phyloP scores from a whole-genome alignment of 2,113 vertebrate genomes.

The Hippocampus barbouri region DNA sequence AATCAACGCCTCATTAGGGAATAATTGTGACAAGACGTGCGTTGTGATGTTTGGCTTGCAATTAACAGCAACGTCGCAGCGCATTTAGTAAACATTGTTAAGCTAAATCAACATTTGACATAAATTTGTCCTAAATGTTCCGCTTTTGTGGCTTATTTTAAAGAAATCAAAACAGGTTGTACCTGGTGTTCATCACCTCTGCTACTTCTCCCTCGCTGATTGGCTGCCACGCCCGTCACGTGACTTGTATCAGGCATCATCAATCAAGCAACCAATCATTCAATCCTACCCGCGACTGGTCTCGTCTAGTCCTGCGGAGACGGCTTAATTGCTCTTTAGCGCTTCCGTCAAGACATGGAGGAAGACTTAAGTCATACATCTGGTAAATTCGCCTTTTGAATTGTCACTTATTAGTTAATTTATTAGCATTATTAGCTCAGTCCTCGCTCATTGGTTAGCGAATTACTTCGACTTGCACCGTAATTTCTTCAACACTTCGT shows the following conservation, averaged over 20 bases:
- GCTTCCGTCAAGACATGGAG: background rate
- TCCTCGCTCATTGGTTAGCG: background rate
- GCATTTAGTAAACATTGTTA: background rate
- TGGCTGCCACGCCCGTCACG: background rate
- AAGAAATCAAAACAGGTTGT: background rate
- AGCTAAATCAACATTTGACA: background rate
- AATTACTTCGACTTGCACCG: background rate
- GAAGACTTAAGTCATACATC: background rate
- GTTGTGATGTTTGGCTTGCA: background rate
- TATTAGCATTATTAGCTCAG: background rate
- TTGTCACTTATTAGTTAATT: background rate
- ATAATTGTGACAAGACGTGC: background rate
- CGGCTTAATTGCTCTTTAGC: background rate
- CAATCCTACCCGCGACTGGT: background rate
- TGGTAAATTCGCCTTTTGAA: background rate
- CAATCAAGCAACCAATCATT: background rate
- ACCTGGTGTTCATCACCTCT: too few relatives aligned
- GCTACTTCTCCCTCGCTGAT: background rate
- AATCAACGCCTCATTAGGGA: conserved; percentile 5
- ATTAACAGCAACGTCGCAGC: background rate
- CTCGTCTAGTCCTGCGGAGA: background rate
- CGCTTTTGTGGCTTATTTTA: background rate
- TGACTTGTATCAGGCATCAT: background rate
- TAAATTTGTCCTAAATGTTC: background rate
- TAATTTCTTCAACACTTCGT: background rate